Evolutionary conservation across 2,888 invertebrate genomes (phyloP), one percentile per base, ranked within the genome.

Genomic region (Nowickia ferox): DNA sequence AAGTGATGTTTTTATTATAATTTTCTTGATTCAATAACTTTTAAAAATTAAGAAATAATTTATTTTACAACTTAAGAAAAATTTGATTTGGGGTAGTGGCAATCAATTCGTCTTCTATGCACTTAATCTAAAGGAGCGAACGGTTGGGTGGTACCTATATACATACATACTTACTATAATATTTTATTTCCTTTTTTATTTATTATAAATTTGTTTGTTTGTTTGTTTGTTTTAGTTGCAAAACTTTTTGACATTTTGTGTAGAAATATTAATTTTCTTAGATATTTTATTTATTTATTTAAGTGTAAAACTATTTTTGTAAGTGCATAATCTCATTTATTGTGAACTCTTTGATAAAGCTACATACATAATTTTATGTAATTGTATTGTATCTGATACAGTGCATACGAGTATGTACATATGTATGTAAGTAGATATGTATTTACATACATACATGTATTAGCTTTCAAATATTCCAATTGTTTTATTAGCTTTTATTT

Each of bases 231-330:
- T n/a, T n/a, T n/a, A 46, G 17, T 57, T 57, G 71, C 42, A 44
- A 42, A 22, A 53, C 53, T 65, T 42, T 63, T 75, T 53, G 75
- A 53, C 65, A 75, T 65, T 38, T 72, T 72, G 71, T 71, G 57
- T 57, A 42, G n/a, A 71, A 71, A 22, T 55, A 42, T 9, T 30
- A 13, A 30, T 55, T 55, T 66, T n/a, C 5, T 48, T 48, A 9
- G 9, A 3, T 11, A 19, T 42, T 6, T n/a, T n/a, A n/a, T n/a
- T 38, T 40, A 17, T 61, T 40, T 13, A 61, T 57, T 57, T 15
- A 61, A 13, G 9, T 38, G 9, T 40, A 55, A 6, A 55, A 55
- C 1, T 22, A 22, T 30, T 30, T 30, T 5, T 30, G 6, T 1
- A 30, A 30, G 30, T 55, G 13, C 1, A 13, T 22, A 53, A 22